Evolutionary conservation across 1,140 invertebrate genomes (phyloP), one percentile per base, ranked within the genome.

Genomic region (Neocloeon triangulifer): DNA sequence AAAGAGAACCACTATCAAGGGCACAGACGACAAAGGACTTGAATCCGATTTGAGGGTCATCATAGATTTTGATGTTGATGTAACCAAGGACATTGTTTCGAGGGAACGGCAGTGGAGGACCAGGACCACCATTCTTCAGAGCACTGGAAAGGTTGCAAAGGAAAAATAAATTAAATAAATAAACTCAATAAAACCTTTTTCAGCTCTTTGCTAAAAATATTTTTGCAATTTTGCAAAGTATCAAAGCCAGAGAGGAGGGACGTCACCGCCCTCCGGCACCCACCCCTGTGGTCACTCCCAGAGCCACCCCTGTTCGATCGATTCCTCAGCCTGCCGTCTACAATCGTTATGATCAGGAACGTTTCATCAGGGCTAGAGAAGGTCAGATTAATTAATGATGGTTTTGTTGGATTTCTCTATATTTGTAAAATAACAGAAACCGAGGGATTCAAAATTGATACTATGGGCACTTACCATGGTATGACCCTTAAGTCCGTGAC

Each of bases 331-430:
- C 67, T 3, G 62, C 64, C 17, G 70, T 70, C 1, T 97, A 97
- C 53, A 96, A 89, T 68, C 76, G 91, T 66, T 97, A 96, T 56
- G 88, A 95, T 72, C 91, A 97, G 58, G 92, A 96, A 62, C 65
- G 85, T 46, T 95, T 96, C 51, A 82, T 81, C 47, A 61, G 73
- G 19, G 73, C 78, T 41, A 84, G 84, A 54, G 78, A 88, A 62
- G 68, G 68, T 72, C 50, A 37, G 40, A 39, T 19, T 22, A 15
- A 26, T 4, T 5, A 27, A 13, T 15, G 5, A 6, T 13, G 7
- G 12, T 12, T 27, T 27, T 12, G 5, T n/a, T 27, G 26, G 12
- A 27, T 27, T 5, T 27, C 26, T 12, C 16, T 5, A n/a, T n/a
- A n/a, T n/a, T n/a, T n/a, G n/a, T n/a, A n/a, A n/a, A n/a, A n/a